Evolutionary conservation across 2,113 vertebrate genomes (phyloP).

Genomic region (Psittacula cyanocephala): DNA sequence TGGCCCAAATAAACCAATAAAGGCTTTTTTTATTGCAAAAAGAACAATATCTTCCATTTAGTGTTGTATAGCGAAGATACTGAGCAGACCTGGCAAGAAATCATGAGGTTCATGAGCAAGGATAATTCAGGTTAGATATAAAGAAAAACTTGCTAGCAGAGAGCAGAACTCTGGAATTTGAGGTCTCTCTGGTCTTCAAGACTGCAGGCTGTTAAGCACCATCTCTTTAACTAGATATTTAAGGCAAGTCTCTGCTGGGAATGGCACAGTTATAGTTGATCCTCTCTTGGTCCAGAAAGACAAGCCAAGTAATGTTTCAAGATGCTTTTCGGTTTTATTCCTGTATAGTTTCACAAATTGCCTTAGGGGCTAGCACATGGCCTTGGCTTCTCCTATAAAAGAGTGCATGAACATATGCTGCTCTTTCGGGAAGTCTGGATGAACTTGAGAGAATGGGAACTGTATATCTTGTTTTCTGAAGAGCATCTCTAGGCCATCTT

Average conservation of each 20-base stretch:
- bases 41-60: background rate
- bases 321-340: background rate
- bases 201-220: background rate
- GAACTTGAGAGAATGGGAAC: background rate
- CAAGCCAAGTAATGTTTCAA: background rate
- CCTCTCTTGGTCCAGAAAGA: background rate
- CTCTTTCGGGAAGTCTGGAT: background rate
- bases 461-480: background rate
- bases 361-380: background rate
- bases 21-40: background rate
- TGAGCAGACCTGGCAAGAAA: background rate
- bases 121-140: background rate
- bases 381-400: background rate
- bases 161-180: background rate
- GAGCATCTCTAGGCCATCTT: background rate
- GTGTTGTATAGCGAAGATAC: background rate
- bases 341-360: background rate
- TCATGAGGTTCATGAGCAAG: background rate
- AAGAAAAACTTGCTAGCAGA: background rate
- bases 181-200: background rate
- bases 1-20: background rate
- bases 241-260: background rate
- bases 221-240: background rate
- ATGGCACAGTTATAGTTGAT: background rate
- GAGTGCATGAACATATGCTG: background rate